Percentiles rank a stretch among this genome's conserved stretches.
These are phyloP conservation scores for Chaetodon auriga DNA, from an alignment of 2,113 vertebrate species.

Conservation along the genomic window DNA sequence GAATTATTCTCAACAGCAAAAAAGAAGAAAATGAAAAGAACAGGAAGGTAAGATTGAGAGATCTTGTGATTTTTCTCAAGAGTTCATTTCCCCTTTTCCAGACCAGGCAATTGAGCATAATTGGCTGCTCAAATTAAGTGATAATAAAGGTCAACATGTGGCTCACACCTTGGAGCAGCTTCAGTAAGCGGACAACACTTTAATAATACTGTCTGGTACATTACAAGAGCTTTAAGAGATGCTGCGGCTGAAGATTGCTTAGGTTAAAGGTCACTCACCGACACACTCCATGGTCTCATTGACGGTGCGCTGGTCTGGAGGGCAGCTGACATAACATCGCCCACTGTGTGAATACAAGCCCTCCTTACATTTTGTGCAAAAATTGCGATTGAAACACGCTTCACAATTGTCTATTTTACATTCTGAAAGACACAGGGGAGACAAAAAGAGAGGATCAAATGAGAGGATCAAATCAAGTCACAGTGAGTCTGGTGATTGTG, in stretches of 20 bases:
- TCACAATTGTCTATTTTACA: slow-evolving; percentile 99
- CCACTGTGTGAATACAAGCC: slow-evolving; percentile 96
- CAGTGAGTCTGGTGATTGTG: background rate
- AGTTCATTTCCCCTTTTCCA: background rate
- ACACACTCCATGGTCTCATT: slow-evolving; percentile 96
- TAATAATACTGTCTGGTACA: background rate
- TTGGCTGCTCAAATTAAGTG: slow-evolving; percentile 16
- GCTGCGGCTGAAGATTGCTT: background rate
- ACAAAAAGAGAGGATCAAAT: slow-evolving; percentile 57
- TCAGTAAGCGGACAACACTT: too few relatives aligned
- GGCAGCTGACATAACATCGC: slow-evolving; percentile 91
- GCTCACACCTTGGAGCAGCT: background rate
- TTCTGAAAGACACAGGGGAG: slow-evolving; percentile 86
- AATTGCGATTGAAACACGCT: slow-evolving; percentile 97
- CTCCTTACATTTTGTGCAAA: slow-evolving; percentile 99
- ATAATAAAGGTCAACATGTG: slow-evolving; percentile 9
- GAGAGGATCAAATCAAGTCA: slow-evolving; percentile 30
- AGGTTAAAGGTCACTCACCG: slow-evolving; percentile 85
- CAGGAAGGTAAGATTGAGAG: slow-evolving; percentile 9
- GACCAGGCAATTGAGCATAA: background rate
- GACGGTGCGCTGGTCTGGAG: slow-evolving; percentile 87
- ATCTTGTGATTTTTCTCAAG: background rate
- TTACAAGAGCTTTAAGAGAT: background rate
- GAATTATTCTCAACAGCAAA: slow-evolving; percentile 51
- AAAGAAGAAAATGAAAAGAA: slow-evolving; percentile 23